Base-by-base conservation (phyloP, 2,113 vertebrate genomes). In the rabbit (Oryctolagus cuniculus) region DNA sequence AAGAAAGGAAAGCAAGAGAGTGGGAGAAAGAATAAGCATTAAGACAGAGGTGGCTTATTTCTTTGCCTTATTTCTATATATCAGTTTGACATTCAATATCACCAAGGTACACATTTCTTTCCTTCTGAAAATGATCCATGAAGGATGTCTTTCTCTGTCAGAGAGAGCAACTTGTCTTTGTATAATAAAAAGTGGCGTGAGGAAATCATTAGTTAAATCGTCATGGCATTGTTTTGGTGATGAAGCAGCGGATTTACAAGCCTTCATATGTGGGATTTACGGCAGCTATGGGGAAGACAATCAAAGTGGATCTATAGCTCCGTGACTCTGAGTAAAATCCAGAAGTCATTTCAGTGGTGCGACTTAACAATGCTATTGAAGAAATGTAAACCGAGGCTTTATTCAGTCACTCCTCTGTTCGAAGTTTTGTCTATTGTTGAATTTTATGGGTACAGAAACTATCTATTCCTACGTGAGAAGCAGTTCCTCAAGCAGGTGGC, bases 161-260 rank as follows among this genome's bases (percentile, higher is more conserved):
- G 64, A 97, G 89, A 89, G 83, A 95, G 94, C 87, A 97, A 95
- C 0, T 19, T 80, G 72, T 96, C 78, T 95, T 97, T 96, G 82
- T 96, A 16, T 96, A 98, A 97, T 92, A 95, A 97, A 58, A 98
- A 97, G 86, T 88, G 91, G 74, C 93, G 64, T 69, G 89, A 98
- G 77, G 89, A 96, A 97, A 95, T 98, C 29, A 90, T 97, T 98
- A 95, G 94, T 95, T 98, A 97, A 89, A 97, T 96, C 98, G 96
- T 93, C 90, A 91, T 94, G 91, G 94, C 95, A 90, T 34, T 97
- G 93, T 91, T 98, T 98, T 97, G 96, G 94, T 94, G 94, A 64
- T 94, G 96, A 96, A 98, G 96, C 87, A 97, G 96, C 97, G 98
- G 97, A 98, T 98, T 98, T 98, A 97, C 69, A 93, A 61, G 93